Evolutionary conservation across 2,888 invertebrate species (phyloP).

Genomic region (Alviniconcha strummeri): DNA sequence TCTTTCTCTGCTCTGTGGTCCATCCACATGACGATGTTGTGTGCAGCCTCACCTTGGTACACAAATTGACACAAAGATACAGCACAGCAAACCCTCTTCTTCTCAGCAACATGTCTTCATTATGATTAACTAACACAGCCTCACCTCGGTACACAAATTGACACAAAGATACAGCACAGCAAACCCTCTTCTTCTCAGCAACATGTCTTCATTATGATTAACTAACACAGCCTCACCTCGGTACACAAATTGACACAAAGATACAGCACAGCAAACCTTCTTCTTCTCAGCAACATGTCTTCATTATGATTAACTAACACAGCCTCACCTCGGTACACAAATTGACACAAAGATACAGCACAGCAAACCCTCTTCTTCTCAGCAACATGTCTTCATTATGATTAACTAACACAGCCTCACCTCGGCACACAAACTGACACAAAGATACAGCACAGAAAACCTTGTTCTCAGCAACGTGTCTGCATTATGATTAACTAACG

Average conservation of each 20-base stretch:
- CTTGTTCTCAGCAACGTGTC: too few relatives aligned
- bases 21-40: conserved; percentile 74
- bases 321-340: conserved; percentile 76
- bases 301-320: too few relatives aligned
- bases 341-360: background rate
- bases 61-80: background rate
- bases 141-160: conserved; percentile 75
- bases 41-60: conserved; percentile 78
- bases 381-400: too few relatives aligned
- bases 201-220: too few relatives aligned
- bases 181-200: background rate
- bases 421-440: conserved; percentile 71
- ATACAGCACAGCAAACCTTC: background rate
- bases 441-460: background rate
- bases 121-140: conserved; percentile 67
- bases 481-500: too few relatives aligned
- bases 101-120: too few relatives aligned
- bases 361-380: background rate
- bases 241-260: background rate
- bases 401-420: too few relatives aligned
- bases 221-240: conserved; percentile 80
- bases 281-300: too few relatives aligned
- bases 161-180: background rate
- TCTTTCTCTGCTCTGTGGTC: conserved; percentile 78
- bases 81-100: background rate